Evolutionary conservation across 2,888 invertebrate genomes (phyloP), one percentile per base, ranked within the genome.

Genomic region (Diaprepes abbreviatus): DNA sequence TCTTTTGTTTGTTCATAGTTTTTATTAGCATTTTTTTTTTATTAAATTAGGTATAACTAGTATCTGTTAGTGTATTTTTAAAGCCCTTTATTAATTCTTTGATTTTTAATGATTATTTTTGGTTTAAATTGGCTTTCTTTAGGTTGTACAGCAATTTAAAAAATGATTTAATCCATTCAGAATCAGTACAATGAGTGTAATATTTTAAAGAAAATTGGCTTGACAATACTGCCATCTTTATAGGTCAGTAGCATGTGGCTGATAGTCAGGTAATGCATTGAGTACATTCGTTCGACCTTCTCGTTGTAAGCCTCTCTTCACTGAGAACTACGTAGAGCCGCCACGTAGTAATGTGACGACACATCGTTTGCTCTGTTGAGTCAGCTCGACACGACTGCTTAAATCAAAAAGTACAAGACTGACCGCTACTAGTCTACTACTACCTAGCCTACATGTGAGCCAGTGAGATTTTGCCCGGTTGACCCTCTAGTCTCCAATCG

Each of bases 151-250:
- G 69, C 70, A 70, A 50, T n/a, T 28, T 50, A 24, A 10, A 1
- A 14, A 14, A 24, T 45, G n/a, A 58, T 58, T 50, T 54, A 24
- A 58, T 17, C 38, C 21, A 48, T 19, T 55, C 35, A 69, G 64
- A 62, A 33, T 57, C 54, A 64, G 57, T 69, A 38, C 38, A 36
- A 38, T 62, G 62, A 62, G 55, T 50, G 16, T 43, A 12, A 50
- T 65, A n/a, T 57, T 35, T 52, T 66, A 48, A 62, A 66, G 64
- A 74, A 76, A 76, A 76, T 77, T 79, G 82, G 83, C 83, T 74
- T 84, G 83, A 84, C 81, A 80, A 79, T 83, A 79, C 78, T 84
- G 84, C 85, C 85, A 83, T 85, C 83, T 85, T 81, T 85, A 85
- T 85, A 85, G 85, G 85, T 85, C 81, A 82, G 83, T 77, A 79